Evolutionary conservation across 1,140 invertebrate genomes (phyloP), one percentile per base, ranked within the genome.

Genomic region (Metopolophium dirhodum): DNA sequence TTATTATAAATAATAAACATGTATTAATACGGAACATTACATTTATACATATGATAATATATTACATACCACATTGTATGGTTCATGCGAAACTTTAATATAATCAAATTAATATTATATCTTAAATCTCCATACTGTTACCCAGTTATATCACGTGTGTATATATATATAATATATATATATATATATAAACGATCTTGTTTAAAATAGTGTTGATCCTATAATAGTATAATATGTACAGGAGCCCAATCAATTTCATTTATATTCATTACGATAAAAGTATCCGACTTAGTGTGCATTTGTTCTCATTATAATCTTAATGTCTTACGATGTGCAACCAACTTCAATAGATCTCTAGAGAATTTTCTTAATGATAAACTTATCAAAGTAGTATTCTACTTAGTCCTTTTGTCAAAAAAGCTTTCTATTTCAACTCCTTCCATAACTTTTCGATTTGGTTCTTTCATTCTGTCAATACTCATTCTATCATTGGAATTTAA

Each of bases 371-470:
- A 51, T 88, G n/a, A 51, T 35, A 51, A 88, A 51, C 30, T 88
- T 88, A 20, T 51, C 30, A 35, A 88, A 49, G 86, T n/a, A 37
- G 30, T 88, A 88, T 88, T 88, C 35, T 88, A 4, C 61, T 68
- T 14, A 68, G 30, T n/a, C 20, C 47, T 51, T 49, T 88, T 88
- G 47, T 51, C 30, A 86, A 86, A 88, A 49, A 88, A 51, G 86
- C 86, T 88, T 88, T n/a, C 86, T 51, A 88, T 88, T 51, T 88
- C 18, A 88, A 88, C 47, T 88, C 47, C 47, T 88, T 88, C 47
- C 86, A 88, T 88, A 51, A 45, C 30, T n/a, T 88, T 49, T 88
- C 30, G 45, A 88, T 51, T 88, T 35, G n/a, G 30, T 51, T 51
- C 86, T 51, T 20, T 51, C 30, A 22, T 51, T 88, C 86, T 88